A percentile compares a stretch with the other conserved stretches of the same genome.
phyloP scores from a whole-genome alignment of 2,888 invertebrate genomes.

The Argynnis bischoffii region DNA sequence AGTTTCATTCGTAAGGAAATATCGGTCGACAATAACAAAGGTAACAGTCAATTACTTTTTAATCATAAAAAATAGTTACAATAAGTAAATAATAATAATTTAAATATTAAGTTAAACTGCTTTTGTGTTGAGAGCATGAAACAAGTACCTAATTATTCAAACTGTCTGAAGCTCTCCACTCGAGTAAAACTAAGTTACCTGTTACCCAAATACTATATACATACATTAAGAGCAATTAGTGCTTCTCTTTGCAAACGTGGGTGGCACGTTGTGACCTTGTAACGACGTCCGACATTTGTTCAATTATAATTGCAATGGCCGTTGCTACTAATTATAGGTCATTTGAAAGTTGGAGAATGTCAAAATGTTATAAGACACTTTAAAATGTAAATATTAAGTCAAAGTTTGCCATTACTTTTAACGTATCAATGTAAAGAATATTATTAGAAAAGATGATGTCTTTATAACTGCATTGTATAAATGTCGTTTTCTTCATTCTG shows the following conservation, averaged over 20 bases:
- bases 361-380: conserved; percentile 4
- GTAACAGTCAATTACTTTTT: too few relatives aligned
- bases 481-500: background rate
- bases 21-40: too few relatives aligned
- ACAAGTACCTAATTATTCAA: too few relatives aligned
- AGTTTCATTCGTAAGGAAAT: too few relatives aligned
- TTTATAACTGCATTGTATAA: background rate
- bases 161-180: too few relatives aligned
- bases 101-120: too few relatives aligned
- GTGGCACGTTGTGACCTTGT: conserved; percentile 39
- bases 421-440: background rate
- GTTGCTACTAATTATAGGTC: conserved; percentile 19
- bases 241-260: conserved; percentile 27
- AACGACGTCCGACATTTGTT: conserved; percentile 39
- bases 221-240: conserved; percentile 5
- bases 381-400: conserved; percentile 5
- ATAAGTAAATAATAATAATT: too few relatives aligned
- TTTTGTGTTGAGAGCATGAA: too few relatives aligned
- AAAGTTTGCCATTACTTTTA: conserved; percentile 1
- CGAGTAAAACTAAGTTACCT: background rate
- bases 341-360: conserved; percentile 17
- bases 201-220: background rate
- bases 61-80: too few relatives aligned
- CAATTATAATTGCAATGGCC: conserved; percentile 38
- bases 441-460: background rate